Percentiles rank a stretch among this genome's conserved stretches.
Evolutionary conservation across 37 sponge, comb jelly and placozoan genomes (phyloP).

Genomic region (Crambe crambe): DNA sequence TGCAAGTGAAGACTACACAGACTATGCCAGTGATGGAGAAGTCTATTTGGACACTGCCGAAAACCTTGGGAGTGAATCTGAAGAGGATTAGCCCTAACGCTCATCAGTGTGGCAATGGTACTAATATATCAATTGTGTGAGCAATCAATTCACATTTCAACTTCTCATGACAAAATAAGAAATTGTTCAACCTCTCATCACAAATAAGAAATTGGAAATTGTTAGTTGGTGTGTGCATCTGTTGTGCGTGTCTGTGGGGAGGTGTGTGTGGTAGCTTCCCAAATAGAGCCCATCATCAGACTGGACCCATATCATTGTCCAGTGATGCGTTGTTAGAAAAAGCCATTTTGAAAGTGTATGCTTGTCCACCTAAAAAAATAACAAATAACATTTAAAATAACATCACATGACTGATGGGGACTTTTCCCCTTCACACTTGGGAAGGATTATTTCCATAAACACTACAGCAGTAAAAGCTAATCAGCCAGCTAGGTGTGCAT

Average conservation of each 20-base stretch:
- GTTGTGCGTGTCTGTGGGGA: slow-evolving; percentile 6
- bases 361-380: slow-evolving; percentile 61
- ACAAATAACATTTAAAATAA: neutral
- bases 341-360: slow-evolving; percentile 93
- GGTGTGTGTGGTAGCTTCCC: neutral
- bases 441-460: no score
- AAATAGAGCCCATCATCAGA: neutral
- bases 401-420: neutral
- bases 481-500: neutral
- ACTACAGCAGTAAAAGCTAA: neutral
- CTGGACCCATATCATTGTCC: slow-evolving; percentile 8
- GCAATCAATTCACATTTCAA: neutral
- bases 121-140: neutral
- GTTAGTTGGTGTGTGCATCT: neutral
- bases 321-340: slow-evolving; percentile 79
- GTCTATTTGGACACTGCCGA: neutral
- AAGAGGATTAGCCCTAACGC: neutral
- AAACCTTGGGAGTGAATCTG: neutral
- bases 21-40: neutral
- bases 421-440: no score
- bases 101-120: no score
- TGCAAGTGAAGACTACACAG: neutral
- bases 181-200: neutral
- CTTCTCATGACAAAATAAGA: neutral
- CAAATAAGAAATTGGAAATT: neutral